Percentiles rank a stretch among this genome's conserved stretches.
Conservation (phyloP, 92 coral and sea anemone species). For the Porites cylindrica region DNA sequence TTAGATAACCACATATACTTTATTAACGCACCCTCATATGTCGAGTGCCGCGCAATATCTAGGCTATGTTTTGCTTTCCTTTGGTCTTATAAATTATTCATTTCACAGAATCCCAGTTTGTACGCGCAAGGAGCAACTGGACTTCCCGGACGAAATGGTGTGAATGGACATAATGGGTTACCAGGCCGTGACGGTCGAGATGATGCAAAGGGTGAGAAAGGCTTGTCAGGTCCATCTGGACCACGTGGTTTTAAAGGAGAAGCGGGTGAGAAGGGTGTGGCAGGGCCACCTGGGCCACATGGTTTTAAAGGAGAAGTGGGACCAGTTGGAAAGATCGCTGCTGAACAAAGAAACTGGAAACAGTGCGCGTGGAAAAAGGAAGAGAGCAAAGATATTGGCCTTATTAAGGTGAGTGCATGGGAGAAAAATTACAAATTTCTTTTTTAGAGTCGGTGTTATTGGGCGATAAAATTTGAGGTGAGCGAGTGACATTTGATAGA, state of each 20-base stretch:
- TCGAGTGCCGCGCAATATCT: too few species aligned
- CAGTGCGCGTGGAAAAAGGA: slow-evolving; percentile 29
- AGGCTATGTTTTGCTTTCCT: too few species aligned
- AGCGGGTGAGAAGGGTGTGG: not conserved
- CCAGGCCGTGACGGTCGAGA: slow-evolving; percentile 23
- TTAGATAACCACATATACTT: too few species aligned
- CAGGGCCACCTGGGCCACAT: not conserved
- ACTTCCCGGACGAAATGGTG: not conserved
- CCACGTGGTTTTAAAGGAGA: slow-evolving; percentile 6
- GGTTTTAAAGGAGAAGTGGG: not conserved
- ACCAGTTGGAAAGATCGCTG: too few species aligned
- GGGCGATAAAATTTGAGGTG: too few species aligned
- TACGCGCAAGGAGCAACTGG: not conserved
- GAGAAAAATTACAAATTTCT: too few species aligned
- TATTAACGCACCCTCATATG: too few species aligned
- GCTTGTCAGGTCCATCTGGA: not conserved
- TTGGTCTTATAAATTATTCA: too few species aligned
- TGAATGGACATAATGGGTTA: slow-evolving; percentile 1
- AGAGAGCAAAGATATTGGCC: not conserved
- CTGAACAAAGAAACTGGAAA: too few species aligned
- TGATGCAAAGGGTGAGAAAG: not conserved
- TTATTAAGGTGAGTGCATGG: slow-evolving; percentile 19
- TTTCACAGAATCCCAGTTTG: not conserved
- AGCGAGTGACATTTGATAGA: too few species aligned
- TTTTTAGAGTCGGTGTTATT: too few species aligned